Conservation (phyloP, 92 coral and sea anemone genomes). For the Phymanthus crucifer region DNA sequence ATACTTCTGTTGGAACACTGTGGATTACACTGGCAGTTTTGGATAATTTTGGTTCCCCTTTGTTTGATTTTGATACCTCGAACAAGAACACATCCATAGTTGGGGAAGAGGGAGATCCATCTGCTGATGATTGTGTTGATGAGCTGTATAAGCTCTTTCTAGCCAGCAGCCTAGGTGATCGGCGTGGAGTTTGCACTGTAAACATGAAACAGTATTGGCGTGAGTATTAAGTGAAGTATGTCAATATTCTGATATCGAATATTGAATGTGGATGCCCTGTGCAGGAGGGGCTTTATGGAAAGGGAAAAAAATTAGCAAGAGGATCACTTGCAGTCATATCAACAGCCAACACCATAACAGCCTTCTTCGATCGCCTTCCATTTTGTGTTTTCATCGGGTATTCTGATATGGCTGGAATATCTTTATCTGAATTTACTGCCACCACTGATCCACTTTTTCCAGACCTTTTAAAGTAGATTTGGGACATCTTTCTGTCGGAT, state of each 20-base stretch:
- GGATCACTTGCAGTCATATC: neutral
- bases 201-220: neutral
- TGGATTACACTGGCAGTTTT: constrained; percentile 1
- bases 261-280: too few relatives aligned
- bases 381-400: neutral
- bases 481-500: neutral
- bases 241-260: neutral
- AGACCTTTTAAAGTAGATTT: neutral
- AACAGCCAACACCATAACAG: neutral
- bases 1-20: neutral
- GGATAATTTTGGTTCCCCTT: constrained; percentile 5
- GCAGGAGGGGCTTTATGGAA: neutral
- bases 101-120: neutral
- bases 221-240: neutral
- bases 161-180: neutral
- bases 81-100: neutral
- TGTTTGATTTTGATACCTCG: neutral
- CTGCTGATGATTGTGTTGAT: neutral
- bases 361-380: neutral
- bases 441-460: neutral
- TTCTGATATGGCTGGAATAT: neutral
- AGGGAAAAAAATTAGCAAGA: neutral
- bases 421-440: neutral
- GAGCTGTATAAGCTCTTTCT: neutral
- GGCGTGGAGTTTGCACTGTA: neutral